These are phyloP conservation scores for Eristalis tenax DNA, from an alignment of 2,888 invertebrate genomes.

Conservation along the genomic window DNA sequence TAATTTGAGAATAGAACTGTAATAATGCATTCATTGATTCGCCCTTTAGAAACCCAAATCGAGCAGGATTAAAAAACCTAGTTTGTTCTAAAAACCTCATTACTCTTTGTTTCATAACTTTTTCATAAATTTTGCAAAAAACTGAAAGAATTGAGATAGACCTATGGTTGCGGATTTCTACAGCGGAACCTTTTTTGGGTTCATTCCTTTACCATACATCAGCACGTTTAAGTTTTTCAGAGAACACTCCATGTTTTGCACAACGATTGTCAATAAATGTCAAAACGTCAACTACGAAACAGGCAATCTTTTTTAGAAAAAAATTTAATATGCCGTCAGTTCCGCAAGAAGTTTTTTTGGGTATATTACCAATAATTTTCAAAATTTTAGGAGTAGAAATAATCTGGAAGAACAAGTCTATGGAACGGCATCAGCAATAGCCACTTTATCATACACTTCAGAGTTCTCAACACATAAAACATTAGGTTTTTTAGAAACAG, in stretches of 20 bases:
- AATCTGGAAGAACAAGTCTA: not conserved
- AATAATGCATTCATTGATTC: too few relatives aligned
- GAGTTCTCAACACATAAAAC: not conserved
- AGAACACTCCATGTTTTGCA: not conserved
- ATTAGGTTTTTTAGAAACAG: not conserved
- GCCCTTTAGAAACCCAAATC: too few relatives aligned
- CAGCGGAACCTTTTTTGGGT: not conserved
- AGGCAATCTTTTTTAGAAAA: not conserved
- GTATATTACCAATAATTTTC: not conserved
- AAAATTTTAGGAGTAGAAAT: too few relatives aligned
- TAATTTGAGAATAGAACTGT: not conserved
- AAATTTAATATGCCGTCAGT: not conserved
- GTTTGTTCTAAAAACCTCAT: too few relatives aligned
- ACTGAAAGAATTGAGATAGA: not conserved
- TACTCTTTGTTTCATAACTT: not conserved
- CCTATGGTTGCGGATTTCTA: not conserved
- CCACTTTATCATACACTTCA: not conserved
- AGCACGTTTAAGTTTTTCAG: not conserved
- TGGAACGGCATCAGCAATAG: not conserved
- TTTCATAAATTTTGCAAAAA: not conserved
- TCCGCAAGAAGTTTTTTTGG: not conserved
- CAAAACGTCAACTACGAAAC: not conserved
- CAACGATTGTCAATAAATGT: not conserved
- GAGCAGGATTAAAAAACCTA: too few relatives aligned
- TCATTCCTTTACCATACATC: not conserved